phyloP scores from a whole-genome alignment of 1,140 invertebrate genomes.

The Chelonus insularis region DNA sequence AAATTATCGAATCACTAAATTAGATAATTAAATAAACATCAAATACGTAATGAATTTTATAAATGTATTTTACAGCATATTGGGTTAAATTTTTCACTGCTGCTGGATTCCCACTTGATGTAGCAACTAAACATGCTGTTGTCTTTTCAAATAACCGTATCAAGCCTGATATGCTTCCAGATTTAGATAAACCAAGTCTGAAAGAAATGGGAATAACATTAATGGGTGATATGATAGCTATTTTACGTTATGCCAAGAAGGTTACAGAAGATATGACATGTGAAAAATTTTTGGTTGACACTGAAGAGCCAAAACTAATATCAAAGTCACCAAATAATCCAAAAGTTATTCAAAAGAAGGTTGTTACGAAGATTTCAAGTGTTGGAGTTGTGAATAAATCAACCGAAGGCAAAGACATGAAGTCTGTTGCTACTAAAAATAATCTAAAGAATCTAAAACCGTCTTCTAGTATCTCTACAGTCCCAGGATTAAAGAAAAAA shows the following conservation, averaged over 20 bases:
- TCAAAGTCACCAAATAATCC: background rate
- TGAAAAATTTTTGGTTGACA: constrained; percentile 54
- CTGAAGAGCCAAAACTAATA: constrained; percentile 38
- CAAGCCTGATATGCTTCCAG: constrained; percentile 71
- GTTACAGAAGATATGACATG: constrained; percentile 65
- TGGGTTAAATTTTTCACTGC: constrained; percentile 74
- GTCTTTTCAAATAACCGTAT: constrained; percentile 78
- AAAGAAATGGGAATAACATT: constrained; percentile 76
- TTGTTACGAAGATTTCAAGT: background rate
- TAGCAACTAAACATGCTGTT: constrained; percentile 72
- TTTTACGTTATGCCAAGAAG: constrained; percentile 73
- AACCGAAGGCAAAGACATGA: background rate
- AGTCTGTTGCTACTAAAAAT: background rate
- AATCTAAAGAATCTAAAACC: background rate
- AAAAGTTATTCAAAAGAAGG: background rate
- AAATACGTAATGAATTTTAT: background rate
- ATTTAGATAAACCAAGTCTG: constrained; percentile 74
- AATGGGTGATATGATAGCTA: constrained; percentile 78
- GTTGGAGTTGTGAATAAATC: background rate
- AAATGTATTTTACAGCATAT: constrained; percentile 49
- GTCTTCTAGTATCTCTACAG: background rate
- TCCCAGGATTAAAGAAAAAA: constrained; percentile 28
- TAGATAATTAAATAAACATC: background rate
- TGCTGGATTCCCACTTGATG: constrained; percentile 69
- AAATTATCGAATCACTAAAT: background rate